phyloP scores from a whole-genome alignment of 2,797 vertebrate genomes.

The Rhodeus uyekii region DNA sequence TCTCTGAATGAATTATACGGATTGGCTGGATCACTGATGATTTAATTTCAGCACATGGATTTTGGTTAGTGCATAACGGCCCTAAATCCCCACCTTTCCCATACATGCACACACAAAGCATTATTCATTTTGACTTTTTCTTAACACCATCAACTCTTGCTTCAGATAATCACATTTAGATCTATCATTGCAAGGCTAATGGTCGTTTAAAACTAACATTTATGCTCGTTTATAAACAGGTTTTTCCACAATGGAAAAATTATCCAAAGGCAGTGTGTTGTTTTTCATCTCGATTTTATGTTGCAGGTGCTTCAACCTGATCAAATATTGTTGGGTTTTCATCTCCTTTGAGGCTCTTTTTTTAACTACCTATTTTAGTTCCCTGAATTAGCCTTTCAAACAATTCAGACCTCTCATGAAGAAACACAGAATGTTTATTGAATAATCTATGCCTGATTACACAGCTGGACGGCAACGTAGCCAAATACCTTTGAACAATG shows the following conservation, averaged over 20 bases:
- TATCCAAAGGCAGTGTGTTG: slow-evolving; percentile 15
- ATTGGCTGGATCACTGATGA: slow-evolving; percentile 1
- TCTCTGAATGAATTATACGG: slow-evolving; percentile 20
- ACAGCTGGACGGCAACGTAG: slow-evolving; percentile 25
- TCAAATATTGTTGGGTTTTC: neutral
- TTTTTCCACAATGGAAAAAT: slow-evolving; percentile 2
- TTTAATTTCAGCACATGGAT: slow-evolving; percentile 21
- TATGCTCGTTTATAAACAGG: slow-evolving; percentile 39
- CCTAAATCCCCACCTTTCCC: neutral
- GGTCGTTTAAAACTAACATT: slow-evolving; percentile 50
- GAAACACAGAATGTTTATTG: slow-evolving; percentile 37
- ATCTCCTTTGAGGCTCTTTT: neutral
- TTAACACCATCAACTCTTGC: slow-evolving; percentile 34
- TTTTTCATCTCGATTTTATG: slow-evolving; percentile 17
- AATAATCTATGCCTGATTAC: slow-evolving; percentile 39
- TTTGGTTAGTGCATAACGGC: neutral
- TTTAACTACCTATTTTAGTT: slow-evolving; percentile 21
- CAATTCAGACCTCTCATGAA: slow-evolving; percentile 21
- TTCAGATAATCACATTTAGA: slow-evolving; percentile 50
- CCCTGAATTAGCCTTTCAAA: slow-evolving; percentile 24
- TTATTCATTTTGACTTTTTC: slow-evolving; percentile 41
- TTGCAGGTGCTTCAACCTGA: slow-evolving; percentile 17
- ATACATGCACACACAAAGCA: neutral
- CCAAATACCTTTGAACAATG: slow-evolving; percentile 27
- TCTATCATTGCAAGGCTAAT: slow-evolving; percentile 36